Percentiles rank a stretch among this genome's conserved stretches.
Conservation (phyloP, 2,797 vertebrate species). For the Galago senegalensis region DNA sequence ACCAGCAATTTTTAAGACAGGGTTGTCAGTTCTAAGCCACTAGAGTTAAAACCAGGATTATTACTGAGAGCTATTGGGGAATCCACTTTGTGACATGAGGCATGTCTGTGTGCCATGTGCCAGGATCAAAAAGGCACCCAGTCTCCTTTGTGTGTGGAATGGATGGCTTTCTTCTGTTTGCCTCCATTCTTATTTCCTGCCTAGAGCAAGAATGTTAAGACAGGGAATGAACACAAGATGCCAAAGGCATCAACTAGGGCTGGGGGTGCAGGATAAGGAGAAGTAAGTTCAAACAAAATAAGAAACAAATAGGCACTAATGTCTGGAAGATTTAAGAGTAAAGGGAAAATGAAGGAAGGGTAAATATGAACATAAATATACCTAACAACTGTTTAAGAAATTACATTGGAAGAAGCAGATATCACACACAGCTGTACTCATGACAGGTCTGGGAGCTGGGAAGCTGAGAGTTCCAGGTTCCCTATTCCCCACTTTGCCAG, state of each 20-base stretch:
- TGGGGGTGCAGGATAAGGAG: background rate
- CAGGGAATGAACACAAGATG: conserved; percentile 26
- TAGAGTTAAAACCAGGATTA: conserved; percentile 48
- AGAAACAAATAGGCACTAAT: conserved; percentile 13
- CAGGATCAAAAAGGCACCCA: conserved; percentile 1
- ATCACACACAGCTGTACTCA: background rate
- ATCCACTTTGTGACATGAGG: conserved; percentile 39
- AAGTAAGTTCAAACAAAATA: conserved; percentile 22
- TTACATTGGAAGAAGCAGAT: background rate
- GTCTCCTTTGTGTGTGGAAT: conserved; percentile 44
- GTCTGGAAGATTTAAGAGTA: background rate
- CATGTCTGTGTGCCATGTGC: conserved; percentile 15
- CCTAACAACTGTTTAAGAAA: background rate
- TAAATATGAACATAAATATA: conserved; percentile 17
- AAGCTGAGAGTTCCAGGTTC: background rate
- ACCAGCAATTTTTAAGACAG: conserved; percentile 46
- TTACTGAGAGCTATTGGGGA: background rate
- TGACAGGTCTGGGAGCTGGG: background rate
- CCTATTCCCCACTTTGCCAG: background rate
- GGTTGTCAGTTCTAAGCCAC: background rate
- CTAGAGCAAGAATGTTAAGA: conserved; percentile 21
- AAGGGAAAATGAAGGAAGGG: background rate
- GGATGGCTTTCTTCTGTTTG: conserved; percentile 54
- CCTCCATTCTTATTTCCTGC: conserved; percentile 31
- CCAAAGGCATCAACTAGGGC: background rate